These are phyloP conservation scores for Drosophila kepulauana DNA, from an alignment of 1,140 invertebrate genomes.

Conservation along the genomic window DNA sequence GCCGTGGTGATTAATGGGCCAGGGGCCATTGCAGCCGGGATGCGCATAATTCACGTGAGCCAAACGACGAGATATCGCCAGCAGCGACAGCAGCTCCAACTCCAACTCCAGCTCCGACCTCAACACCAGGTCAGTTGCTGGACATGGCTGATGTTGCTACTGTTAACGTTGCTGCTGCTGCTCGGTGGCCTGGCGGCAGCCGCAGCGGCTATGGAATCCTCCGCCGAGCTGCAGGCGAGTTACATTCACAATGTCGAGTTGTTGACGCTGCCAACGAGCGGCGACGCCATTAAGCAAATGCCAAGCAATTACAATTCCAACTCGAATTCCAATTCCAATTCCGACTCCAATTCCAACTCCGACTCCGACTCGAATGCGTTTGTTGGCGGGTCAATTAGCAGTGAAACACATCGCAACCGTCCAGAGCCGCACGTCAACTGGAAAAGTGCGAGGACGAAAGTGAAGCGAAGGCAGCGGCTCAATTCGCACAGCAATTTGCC, in stretches of 20 bases:
- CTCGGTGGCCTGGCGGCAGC: conserved; percentile 34
- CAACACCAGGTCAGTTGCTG: conserved; percentile 22
- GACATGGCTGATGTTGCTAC: conserved; percentile 26
- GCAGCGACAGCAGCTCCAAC: neutral
- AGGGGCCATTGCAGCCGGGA: conserved; percentile 74
- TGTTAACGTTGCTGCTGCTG: neutral
- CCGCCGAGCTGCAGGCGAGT: conserved; percentile 58
- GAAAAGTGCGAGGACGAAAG: conserved; percentile 69
- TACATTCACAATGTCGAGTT: conserved; percentile 42
- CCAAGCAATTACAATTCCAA: neutral
- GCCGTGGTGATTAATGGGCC: conserved; percentile 80
- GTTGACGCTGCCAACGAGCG: conserved; percentile 39
- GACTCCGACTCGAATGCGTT: neutral
- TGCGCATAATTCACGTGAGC: conserved; percentile 73
- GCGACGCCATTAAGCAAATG: conserved; percentile 45
- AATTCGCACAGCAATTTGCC: conserved; percentile 70
- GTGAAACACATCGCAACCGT: conserved; percentile 22
- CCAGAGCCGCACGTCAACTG: conserved; percentile 47
- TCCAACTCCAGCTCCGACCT: neutral
- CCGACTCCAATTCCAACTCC: neutral
- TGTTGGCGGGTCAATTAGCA: conserved; percentile 9
- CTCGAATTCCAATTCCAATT: neutral
- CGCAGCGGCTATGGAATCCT: conserved; percentile 65
- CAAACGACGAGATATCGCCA: conserved; percentile 53
- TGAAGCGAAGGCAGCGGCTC: conserved; percentile 74